A percentile compares a stretch with the other conserved stretches of the same genome.
Conservation (phyloP, 2,888 invertebrate species). For the Metacarcinus magister region DNA sequence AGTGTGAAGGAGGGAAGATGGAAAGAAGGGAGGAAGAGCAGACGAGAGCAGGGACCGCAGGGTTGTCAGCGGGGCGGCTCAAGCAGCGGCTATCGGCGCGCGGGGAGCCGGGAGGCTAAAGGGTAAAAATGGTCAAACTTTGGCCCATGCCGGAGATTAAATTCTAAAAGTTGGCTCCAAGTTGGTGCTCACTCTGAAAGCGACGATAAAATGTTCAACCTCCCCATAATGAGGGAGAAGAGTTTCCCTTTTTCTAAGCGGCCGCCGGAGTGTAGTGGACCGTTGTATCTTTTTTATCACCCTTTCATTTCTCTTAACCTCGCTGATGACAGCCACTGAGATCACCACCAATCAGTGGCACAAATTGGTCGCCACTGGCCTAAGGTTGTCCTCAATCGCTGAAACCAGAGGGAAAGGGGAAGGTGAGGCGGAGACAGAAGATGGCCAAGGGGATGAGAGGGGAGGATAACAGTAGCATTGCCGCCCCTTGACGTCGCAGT, state of each 20-base stretch:
- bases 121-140: conserved; percentile 80
- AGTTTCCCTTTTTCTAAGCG: conserved; percentile 67
- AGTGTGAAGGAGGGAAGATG: conserved; percentile 61
- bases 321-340: neutral
- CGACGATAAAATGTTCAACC: conserved; percentile 80
- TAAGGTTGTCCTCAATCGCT: neutral
- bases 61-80: conserved; percentile 59
- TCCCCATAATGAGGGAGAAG: conserved; percentile 78
- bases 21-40: neutral
- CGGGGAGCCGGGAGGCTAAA: conserved; percentile 69
- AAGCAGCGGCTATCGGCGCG: conserved; percentile 70
- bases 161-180: conserved; percentile 81
- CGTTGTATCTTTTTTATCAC: conserved; percentile 60
- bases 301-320: conserved; percentile 35
- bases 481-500: conserved; percentile 31
- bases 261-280: conserved; percentile 69
- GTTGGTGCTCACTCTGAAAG: conserved; percentile 81
- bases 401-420: conserved; percentile 28
- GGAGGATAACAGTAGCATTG: conserved; percentile 6
- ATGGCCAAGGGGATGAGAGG: neutral
- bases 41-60: conserved; percentile 43
- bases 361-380: neutral
- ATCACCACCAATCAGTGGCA: neutral
- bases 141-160: conserved; percentile 81
- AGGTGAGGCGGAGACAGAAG: neutral